A percentile compares a stretch with the other conserved stretches of the same genome.
Conservation (phyloP, 2,113 vertebrate genomes). For the Addax nasomaculatus region DNA sequence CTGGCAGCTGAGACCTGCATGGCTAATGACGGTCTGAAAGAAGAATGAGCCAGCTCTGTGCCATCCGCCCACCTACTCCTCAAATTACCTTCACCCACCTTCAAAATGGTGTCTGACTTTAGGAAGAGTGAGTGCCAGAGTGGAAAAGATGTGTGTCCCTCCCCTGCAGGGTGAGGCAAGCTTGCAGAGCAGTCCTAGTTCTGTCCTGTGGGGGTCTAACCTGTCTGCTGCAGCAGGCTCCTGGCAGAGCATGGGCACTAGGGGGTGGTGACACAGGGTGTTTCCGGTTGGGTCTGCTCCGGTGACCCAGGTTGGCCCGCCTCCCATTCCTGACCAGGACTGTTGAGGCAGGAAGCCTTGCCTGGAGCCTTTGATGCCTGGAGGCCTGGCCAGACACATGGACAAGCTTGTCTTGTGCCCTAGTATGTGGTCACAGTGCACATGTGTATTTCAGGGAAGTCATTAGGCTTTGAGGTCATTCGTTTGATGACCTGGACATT, state of each 20-base stretch:
- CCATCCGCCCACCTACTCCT: neutral
- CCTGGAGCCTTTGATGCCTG: neutral
- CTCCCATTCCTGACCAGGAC: neutral
- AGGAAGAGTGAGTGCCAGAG: neutral
- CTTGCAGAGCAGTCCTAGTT: neutral
- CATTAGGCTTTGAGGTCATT: neutral
- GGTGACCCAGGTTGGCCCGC: no score
- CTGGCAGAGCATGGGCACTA: neutral
- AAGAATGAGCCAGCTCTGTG: neutral
- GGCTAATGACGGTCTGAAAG: neutral
- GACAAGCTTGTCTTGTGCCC: neutral
- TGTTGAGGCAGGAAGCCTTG: neutral
- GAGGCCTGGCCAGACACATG: neutral
- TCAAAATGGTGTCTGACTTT: neutral
- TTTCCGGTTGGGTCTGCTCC: neutral
- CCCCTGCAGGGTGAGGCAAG: neutral
- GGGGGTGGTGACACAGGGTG: neutral
- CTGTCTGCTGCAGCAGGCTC: neutral
- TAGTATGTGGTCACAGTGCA: neutral
- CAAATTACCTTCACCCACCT: conserved; percentile 10
- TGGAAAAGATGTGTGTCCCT: neutral
- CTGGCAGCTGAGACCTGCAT: neutral
- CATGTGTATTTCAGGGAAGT: neutral
- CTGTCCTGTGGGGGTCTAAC: neutral
- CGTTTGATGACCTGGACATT: neutral